phyloP scores from a whole-genome alignment of 2,797 vertebrate genomes.

The Alosa sapidissima region DNA sequence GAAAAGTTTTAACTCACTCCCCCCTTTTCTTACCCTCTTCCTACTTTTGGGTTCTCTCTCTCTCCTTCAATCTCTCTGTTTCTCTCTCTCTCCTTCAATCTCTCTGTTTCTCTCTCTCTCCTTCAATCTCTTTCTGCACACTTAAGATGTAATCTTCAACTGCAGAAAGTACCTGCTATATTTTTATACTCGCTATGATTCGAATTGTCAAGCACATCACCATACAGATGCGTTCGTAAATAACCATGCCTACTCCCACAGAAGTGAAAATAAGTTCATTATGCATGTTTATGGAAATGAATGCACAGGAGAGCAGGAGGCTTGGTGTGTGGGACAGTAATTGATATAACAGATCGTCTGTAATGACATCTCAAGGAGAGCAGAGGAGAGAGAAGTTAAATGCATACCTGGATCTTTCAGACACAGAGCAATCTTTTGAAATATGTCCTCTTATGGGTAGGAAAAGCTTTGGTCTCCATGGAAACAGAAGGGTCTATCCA shows the following conservation, averaged over 20 bases:
- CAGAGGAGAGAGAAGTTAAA: constrained; percentile 37
- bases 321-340: constrained; percentile 63
- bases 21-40: background rate
- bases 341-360: constrained; percentile 60
- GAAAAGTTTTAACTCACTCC: background rate
- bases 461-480: constrained; percentile 37
- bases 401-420: background rate
- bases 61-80: background rate
- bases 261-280: constrained; percentile 74
- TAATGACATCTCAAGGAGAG: constrained; percentile 62
- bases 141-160: constrained; percentile 41
- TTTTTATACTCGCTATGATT: constrained; percentile 39
- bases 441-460: background rate
- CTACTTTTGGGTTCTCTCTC: background rate
- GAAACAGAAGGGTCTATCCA: constrained; percentile 15
- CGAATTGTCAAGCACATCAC: background rate
- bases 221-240: constrained; percentile 56
- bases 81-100: background rate
- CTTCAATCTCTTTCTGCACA: background rate
- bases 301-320: constrained; percentile 53
- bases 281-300: constrained; percentile 82
- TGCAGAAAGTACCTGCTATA: constrained; percentile 24
- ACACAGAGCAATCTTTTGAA: background rate
- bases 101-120: background rate
- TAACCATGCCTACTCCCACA: constrained; percentile 57